Percentiles rank a stretch among this genome's conserved stretches.
Evolutionary conservation across 2,797 vertebrate species (phyloP).

Genomic region (Alectoris magna): DNA sequence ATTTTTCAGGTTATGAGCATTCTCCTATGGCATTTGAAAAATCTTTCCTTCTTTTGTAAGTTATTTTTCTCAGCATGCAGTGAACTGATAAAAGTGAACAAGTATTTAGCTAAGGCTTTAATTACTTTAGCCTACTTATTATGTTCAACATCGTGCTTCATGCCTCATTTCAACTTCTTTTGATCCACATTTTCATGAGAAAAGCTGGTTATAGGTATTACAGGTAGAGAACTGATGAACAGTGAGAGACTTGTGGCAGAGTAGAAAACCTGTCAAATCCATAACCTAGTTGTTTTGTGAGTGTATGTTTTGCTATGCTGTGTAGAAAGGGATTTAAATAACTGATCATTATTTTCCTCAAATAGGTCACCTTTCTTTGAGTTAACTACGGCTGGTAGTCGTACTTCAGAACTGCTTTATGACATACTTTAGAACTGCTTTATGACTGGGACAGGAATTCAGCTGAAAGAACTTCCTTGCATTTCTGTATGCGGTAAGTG

Average conservation of each 20-base stretch:
- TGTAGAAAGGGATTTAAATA: constrained; percentile 37
- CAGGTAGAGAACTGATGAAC: constrained; percentile 18
- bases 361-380: constrained; percentile 18
- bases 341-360: not conserved
- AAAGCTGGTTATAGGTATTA: constrained; percentile 45
- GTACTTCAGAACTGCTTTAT: not conserved
- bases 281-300: constrained; percentile 38
- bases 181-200: not conserved
- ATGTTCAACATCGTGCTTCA: constrained; percentile 16
- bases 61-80: not conserved
- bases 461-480: not conserved
- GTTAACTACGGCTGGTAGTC: constrained; percentile 1
- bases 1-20: not conserved
- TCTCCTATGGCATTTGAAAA: not conserved
- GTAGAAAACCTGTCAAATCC: constrained; percentile 38
- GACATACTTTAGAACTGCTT: not conserved
- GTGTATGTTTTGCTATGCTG: constrained; percentile 4
- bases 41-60: not conserved
- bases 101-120: constrained; percentile 48
- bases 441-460: not conserved
- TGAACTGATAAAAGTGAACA: constrained; percentile 28
- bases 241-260: not conserved
- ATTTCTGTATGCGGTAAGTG: not conserved
- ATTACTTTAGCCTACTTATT: constrained; percentile 55
- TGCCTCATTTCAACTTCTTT: constrained; percentile 32